A percentile compares a stretch with the other conserved stretches of the same genome.
phyloP scores from a whole-genome alignment of 2,113 vertebrate genomes.

The Crocuta crocuta region DNA sequence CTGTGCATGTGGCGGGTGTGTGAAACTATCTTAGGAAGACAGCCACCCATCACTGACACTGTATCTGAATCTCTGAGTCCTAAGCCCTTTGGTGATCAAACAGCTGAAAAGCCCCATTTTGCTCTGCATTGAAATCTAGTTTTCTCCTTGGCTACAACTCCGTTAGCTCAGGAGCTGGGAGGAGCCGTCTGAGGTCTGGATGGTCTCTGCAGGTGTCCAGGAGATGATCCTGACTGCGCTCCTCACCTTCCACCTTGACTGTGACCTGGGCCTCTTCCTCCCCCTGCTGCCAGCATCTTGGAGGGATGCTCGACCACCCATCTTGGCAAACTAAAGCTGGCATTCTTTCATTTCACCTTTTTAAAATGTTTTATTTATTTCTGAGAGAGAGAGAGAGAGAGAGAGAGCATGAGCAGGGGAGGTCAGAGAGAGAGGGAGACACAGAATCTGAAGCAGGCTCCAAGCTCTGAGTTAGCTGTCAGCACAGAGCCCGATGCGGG shows the following conservation, averaged over 20 bases:
- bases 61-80: background rate
- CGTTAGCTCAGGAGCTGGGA: background rate
- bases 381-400: too few species aligned
- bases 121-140: too few species aligned
- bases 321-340: background rate
- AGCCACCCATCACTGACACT: background rate
- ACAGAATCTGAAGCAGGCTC: too few species aligned
- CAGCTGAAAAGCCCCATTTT: background rate
- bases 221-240: accelerated
- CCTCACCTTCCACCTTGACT: background rate
- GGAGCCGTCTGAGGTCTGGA: background rate
- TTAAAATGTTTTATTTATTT: too few species aligned
- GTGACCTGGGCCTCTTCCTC: too few species aligned
- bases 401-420: too few species aligned
- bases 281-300: background rate
- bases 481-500: too few species aligned
- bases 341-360: too few species aligned
- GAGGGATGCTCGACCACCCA: accelerated
- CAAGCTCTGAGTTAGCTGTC: too few species aligned
- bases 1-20: accelerated
- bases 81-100: background rate
- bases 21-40: background rate
- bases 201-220: background rate
- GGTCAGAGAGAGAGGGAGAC: too few species aligned
- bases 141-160: too few species aligned